Conservation (phyloP, 2,113 vertebrate genomes). For the Miniopterus natalensis region DNA sequence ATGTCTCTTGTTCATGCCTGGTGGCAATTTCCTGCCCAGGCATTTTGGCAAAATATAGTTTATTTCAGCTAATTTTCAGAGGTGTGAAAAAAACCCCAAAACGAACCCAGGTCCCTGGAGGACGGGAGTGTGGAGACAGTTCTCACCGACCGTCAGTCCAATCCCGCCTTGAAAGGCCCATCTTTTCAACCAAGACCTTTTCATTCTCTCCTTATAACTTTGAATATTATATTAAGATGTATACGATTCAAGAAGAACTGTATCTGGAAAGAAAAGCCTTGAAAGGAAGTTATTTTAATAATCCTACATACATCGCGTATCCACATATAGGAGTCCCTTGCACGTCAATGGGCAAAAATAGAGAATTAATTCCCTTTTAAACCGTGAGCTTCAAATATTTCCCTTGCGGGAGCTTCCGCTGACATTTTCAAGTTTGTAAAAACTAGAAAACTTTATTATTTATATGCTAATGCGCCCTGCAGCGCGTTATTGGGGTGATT, state of each 20-base stretch:
- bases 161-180: neutral
- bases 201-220: neutral
- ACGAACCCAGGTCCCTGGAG: no score
- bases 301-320: constrained; percentile 40
- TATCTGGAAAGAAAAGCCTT: neutral
- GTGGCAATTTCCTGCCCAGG: neutral
- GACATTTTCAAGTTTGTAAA: constrained; percentile 22
- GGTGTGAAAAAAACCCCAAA: neutral
- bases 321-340: constrained; percentile 75
- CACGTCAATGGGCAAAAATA: constrained; percentile 81
- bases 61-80: constrained; percentile 57
- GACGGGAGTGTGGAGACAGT: neutral
- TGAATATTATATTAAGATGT: constrained; percentile 25
- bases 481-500: constrained; percentile 81
- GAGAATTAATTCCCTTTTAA: constrained; percentile 78
- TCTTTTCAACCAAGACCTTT: neutral
- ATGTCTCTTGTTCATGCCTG: neutral
- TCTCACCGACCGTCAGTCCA: constrained; percentile 24
- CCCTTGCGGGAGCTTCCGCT: constrained; percentile 67
- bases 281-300: constrained; percentile 1
- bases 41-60: neutral
- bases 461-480: constrained; percentile 82
- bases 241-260: neutral
- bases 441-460: constrained; percentile 66
- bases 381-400: constrained; percentile 84